Percentiles rank a stretch among this genome's conserved stretches.
Conservation (phyloP, 2,888 invertebrate species). For the Stomorhina lunata region DNA sequence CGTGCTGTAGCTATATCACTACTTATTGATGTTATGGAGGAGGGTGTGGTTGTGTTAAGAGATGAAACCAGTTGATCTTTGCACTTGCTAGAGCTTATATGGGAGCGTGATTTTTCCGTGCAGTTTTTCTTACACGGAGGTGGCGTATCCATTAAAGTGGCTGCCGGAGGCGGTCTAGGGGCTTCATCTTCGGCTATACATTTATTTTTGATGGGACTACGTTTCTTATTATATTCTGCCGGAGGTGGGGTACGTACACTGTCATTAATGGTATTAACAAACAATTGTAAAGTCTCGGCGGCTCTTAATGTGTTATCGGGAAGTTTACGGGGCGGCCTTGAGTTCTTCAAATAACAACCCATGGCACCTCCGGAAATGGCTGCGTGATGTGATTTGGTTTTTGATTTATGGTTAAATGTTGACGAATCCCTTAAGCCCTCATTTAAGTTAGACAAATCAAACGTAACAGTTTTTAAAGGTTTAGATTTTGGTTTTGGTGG, state of each 20-base stretch:
- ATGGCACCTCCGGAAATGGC: not conserved
- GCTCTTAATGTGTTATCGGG: conserved; percentile 47
- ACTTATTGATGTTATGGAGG: conserved; percentile 38
- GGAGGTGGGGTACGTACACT: conserved; percentile 31
- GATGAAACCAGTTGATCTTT: conserved; percentile 53
- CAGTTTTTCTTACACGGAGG: conserved; percentile 48
- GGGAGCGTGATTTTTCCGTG: conserved; percentile 30
- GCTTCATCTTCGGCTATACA: conserved; percentile 56
- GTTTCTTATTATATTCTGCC: conserved; percentile 49
- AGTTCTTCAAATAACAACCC: conserved; percentile 30
- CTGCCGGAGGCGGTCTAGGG: conserved; percentile 27
- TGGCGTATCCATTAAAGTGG: conserved; percentile 34
- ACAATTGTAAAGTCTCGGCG: conserved; percentile 49
- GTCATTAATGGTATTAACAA: conserved; percentile 48
- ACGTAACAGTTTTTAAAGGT: conserved; percentile 42
- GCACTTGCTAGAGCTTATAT: conserved; percentile 8
- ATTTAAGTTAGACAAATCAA: conserved; percentile 49
- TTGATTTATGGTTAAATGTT: not conserved
- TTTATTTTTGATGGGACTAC: conserved; percentile 50
- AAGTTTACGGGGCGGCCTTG: not conserved
- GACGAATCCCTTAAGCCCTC: not conserved
- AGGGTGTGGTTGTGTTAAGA: conserved; percentile 5
- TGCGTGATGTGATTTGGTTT: conserved; percentile 16
- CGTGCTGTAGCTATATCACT: conserved; percentile 46
- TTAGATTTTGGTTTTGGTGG: conserved; percentile 20